A percentile compares a stretch with the other conserved stretches of the same genome.
Conservation (phyloP, 2,113 vertebrate species). For the Bubo scandiacus region DNA sequence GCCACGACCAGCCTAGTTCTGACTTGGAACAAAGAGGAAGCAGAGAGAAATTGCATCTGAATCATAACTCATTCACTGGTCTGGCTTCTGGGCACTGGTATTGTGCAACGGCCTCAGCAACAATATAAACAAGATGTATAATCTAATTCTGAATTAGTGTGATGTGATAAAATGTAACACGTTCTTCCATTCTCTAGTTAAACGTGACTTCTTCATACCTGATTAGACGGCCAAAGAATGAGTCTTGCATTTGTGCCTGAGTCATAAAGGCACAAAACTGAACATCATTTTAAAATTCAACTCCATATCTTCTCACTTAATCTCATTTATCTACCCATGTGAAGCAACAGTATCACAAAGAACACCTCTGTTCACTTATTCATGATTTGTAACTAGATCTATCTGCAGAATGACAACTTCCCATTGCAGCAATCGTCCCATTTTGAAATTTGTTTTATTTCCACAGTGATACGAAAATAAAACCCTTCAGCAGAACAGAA, state of each 20-base stretch:
- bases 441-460: background rate
- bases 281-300: background rate
- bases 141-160: background rate
- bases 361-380: background rate
- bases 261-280: background rate
- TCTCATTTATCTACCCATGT: background rate
- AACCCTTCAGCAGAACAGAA: background rate
- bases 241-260: background rate
- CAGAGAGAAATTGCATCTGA: background rate
- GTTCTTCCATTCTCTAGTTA: background rate
- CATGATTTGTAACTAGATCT: background rate
- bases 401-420: background rate
- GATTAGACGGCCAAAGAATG: background rate
- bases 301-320: background rate
- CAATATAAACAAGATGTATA: background rate
- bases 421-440: background rate
- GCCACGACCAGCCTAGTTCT: background rate
- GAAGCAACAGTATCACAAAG: background rate
- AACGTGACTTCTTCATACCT: background rate
- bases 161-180: background rate
- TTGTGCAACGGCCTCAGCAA: background rate
- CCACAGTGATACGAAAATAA: background rate
- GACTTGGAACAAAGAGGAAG: background rate
- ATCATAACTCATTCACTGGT: background rate
- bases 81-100: background rate